Conservation (phyloP, 53 echinoderm and acorn worm species). For the Crossaster papposus region DNA sequence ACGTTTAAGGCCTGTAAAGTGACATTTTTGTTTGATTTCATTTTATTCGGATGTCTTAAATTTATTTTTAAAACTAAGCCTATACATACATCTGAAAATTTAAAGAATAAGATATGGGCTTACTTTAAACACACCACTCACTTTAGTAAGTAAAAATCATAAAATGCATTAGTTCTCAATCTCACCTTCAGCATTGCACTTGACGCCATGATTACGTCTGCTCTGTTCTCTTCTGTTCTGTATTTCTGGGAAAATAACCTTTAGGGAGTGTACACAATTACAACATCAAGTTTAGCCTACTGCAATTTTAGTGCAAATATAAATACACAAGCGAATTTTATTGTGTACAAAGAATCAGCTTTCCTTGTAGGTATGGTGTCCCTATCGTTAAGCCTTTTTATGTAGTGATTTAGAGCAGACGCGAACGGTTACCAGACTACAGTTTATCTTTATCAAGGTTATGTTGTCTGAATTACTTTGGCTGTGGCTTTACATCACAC, state of each 20-base stretch:
- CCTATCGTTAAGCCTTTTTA: background rate
- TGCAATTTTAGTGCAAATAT: no score
- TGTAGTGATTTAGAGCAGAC: background rate
- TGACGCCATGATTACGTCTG: conserved; percentile 23
- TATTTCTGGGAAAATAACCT: background rate
- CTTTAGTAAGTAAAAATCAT: background rate
- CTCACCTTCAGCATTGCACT: conserved; percentile 43
- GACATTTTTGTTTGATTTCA: no score
- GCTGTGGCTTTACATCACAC: no score
- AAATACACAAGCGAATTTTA: background rate
- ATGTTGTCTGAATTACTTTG: no score
- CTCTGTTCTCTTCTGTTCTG: background rate
- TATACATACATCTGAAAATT: no score
- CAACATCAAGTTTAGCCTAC: background rate
- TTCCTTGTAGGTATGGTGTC: conserved; percentile 34
- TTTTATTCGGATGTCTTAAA: no score
- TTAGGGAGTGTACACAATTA: background rate
- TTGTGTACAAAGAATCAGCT: background rate
- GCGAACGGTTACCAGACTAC: conserved; percentile 14
- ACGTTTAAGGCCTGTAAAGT: no score
- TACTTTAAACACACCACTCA: no score
- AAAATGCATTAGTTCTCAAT: background rate
- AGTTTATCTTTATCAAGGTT: background rate
- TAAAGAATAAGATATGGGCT: no score
- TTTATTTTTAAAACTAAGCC: no score